Evolutionary conservation across 2,797 vertebrate species (phyloP).

Genomic region (Microctenopoma stevenorrisi): DNA sequence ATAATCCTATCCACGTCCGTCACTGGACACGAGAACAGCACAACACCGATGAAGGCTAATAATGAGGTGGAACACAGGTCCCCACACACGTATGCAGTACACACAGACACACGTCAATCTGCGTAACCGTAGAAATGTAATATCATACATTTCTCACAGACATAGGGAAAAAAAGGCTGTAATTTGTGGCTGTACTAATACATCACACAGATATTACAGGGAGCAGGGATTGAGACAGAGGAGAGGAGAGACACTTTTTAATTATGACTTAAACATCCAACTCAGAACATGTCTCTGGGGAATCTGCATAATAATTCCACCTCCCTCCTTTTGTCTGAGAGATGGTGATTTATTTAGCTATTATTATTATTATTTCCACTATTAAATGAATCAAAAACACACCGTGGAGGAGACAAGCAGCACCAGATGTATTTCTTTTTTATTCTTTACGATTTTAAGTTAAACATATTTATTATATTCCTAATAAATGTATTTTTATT

Average conservation of each 20-base stretch:
- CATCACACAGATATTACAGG: constrained; percentile 78
- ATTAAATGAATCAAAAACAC: constrained; percentile 48
- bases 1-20: constrained; percentile 14
- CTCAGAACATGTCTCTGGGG: constrained; percentile 77
- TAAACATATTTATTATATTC: not conserved
- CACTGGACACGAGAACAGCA: constrained; percentile 19
- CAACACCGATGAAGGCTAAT: constrained; percentile 25
- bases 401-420: not conserved
- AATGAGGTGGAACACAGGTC: constrained; percentile 4
- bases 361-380: constrained; percentile 37
- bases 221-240: constrained; percentile 65
- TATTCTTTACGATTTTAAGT: not conserved
- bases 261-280: constrained; percentile 85
- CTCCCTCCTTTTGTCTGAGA: constrained; percentile 38
- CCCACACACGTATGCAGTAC: not conserved
- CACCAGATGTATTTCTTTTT: not conserved
- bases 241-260: constrained; percentile 81
- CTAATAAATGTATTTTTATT: not conserved
- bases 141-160: constrained; percentile 45
- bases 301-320: constrained; percentile 76
- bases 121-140: constrained; percentile 57
- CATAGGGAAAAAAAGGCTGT: constrained; percentile 22
- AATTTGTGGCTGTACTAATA: constrained; percentile 74
- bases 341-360: constrained; percentile 40
- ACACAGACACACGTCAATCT: constrained; percentile 16